phyloP scores from a whole-genome alignment of 1,140 invertebrate species.

The Pararge aegeria region DNA sequence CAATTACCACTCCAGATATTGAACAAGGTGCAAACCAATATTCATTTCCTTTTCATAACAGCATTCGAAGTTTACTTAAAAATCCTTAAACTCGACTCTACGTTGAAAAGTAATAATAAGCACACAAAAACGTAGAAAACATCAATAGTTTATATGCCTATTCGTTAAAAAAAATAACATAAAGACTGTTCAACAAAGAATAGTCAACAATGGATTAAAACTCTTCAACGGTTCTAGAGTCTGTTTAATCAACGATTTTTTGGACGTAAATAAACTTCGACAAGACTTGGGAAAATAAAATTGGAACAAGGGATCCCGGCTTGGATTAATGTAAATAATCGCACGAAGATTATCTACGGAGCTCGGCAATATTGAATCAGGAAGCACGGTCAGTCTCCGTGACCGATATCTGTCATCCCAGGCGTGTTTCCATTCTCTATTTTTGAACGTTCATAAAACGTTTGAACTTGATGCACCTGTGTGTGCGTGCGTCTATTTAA shows the following conservation, averaged over 20 bases:
- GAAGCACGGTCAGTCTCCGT: constrained; percentile 57
- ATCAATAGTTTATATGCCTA: no score
- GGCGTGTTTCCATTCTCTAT: constrained; percentile 40
- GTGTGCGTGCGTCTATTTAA: no score
- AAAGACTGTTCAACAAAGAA: neutral
- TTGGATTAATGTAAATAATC: constrained; percentile 68
- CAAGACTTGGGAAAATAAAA: constrained; percentile 8
- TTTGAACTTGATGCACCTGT: no score
- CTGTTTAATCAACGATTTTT: constrained; percentile 12
- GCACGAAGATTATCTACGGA: constrained; percentile 37
- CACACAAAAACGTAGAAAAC: no score
- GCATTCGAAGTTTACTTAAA: no score
- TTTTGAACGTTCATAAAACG: neutral
- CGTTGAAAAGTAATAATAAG: no score
- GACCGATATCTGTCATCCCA: constrained; percentile 33
- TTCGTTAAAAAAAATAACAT: neutral
- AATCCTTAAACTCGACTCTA: no score
- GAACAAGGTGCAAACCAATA: no score
- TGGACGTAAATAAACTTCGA: constrained; percentile 2
- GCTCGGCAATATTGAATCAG: constrained; percentile 33
- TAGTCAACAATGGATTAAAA: constrained; percentile 3
- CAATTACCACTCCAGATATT: no score
- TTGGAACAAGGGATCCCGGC: constrained; percentile 31
- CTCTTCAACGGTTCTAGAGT: constrained; percentile 4
- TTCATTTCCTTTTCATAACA: no score